Conservation (phyloP, 2,888 invertebrate species). For the Harpalus rufipes region DNA sequence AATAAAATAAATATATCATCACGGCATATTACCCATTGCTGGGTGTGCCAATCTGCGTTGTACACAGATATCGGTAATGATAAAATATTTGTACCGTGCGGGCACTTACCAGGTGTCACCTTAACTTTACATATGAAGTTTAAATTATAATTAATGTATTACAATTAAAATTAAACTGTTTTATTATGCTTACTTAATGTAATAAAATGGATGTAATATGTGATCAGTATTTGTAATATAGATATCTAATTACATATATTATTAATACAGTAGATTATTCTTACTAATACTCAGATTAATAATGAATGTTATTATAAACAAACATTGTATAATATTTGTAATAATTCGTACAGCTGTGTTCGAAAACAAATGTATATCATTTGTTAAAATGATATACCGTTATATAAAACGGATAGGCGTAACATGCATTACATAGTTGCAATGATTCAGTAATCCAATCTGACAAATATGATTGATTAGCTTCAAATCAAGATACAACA, state of each 20-base stretch:
- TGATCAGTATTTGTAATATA: neutral
- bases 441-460: slow-evolving; percentile 24
- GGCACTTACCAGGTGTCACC: too few relatives aligned
- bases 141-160: neutral
- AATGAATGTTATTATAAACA: slow-evolving; percentile 7
- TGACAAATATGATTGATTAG: slow-evolving; percentile 40
- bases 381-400: slow-evolving; percentile 37
- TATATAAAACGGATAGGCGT: slow-evolving; percentile 23
- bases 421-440: slow-evolving; percentile 29
- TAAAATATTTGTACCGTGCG: too few relatives aligned
- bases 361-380: slow-evolving; percentile 31
- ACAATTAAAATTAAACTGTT: neutral
- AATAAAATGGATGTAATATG: neutral
- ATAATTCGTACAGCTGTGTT: slow-evolving; percentile 12
- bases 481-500: neutral
- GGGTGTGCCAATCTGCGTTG: too few relatives aligned
- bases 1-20: too few relatives aligned
- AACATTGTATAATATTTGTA: neutral
- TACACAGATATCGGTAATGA: too few relatives aligned
- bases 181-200: neutral
- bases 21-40: too few relatives aligned
- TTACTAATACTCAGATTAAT: neutral
- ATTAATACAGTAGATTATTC: neutral
- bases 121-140: neutral
- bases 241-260: neutral